These are phyloP conservation scores for Thalassaphorura encarpata DNA, from an alignment of 1,140 invertebrate genomes.

Conservation along the genomic window DNA sequence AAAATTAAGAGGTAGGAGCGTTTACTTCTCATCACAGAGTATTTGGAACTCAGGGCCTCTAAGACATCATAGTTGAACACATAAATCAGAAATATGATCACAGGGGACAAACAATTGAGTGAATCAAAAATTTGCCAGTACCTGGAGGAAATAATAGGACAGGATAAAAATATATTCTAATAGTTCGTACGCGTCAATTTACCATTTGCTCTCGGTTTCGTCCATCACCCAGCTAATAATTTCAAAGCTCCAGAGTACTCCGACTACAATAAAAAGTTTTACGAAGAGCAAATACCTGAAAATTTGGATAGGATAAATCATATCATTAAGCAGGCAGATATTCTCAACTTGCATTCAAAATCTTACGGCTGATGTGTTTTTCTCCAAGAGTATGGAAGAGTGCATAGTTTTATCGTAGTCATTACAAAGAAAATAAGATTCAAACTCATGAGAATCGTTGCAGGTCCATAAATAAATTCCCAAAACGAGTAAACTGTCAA, in stretches of 20 bases:
- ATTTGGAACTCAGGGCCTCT: neutral
- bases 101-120: neutral
- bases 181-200: too few relatives aligned
- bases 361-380: slow-evolving; percentile 6
- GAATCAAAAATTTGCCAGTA: neutral
- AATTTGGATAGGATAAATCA: neutral
- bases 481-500: slow-evolving; percentile 7
- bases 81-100: neutral
- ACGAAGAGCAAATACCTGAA: neutral
- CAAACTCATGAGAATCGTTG: slow-evolving; percentile 32
- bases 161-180: too few relatives aligned
- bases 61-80: neutral
- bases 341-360: neutral
- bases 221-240: neutral
- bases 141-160: too few relatives aligned
- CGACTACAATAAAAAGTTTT: neutral
- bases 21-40: neutral
- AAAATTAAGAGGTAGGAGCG: too few relatives aligned
- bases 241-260: neutral
- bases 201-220: neutral
- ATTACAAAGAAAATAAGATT: slow-evolving; percentile 37
- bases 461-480: slow-evolving; percentile 34
- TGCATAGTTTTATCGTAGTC: slow-evolving; percentile 34
- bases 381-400: slow-evolving; percentile 32
- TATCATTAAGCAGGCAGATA: too few relatives aligned